phyloP scores from a whole-genome alignment of 2,797 vertebrate species.

The Malacoraja senta region DNA sequence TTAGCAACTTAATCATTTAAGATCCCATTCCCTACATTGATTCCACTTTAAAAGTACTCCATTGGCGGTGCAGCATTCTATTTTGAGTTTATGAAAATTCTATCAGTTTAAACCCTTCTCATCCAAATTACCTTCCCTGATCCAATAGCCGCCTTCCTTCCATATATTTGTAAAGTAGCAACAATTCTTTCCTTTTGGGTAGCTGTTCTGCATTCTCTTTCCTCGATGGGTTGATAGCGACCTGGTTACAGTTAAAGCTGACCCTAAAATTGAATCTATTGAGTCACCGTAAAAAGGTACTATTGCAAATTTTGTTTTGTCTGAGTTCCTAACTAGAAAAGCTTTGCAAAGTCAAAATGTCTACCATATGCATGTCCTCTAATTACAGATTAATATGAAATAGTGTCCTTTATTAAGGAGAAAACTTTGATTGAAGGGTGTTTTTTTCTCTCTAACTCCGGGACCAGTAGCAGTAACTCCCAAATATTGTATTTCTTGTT shows the following conservation, averaged over 20 bases:
- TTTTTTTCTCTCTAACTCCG: background rate
- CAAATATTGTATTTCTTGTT: background rate
- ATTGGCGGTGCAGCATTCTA: background rate
- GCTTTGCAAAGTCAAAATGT: background rate
- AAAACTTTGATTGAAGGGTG: background rate
- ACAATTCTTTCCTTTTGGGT: background rate
- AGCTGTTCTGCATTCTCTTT: background rate
- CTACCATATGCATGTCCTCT: background rate
- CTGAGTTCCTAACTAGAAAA: background rate
- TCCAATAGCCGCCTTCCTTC: no score
- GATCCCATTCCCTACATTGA: background rate
- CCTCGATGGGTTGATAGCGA: no score
- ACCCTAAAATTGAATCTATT: background rate
- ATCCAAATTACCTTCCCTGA: no score
- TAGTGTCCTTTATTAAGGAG: background rate
- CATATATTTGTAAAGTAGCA: background rate
- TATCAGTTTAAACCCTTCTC: background rate
- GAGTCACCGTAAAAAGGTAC: background rate
- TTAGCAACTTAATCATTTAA: background rate
- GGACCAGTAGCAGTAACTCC: background rate
- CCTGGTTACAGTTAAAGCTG: background rate
- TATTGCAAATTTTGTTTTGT: background rate
- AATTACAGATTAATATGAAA: background rate
- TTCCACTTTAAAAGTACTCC: background rate
- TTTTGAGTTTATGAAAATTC: background rate